Evolutionary conservation across 37 sponge, comb jelly and placozoan genomes (phyloP), one percentile per base, ranked within the genome.

Genomic region (Hexactinellida sp.): DNA sequence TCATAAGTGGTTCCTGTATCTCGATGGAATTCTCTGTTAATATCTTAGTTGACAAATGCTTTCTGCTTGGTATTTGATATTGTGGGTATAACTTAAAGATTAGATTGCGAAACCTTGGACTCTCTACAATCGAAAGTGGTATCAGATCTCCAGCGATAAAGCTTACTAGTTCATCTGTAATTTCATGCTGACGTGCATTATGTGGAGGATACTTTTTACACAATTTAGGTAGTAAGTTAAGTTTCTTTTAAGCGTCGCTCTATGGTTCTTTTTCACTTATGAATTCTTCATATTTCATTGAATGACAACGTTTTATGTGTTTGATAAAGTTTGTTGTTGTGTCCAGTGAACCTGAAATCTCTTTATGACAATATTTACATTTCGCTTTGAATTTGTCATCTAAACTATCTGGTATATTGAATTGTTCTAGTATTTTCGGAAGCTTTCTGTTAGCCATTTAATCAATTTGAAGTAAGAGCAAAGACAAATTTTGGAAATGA

Each of bases 111-210:
- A 85, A 85, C 28, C 54, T 39, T 24, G 16, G n/a, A 54, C 54
- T 85, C 36, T 85, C 85, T 24, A 85, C 85, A 52, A 85, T 38
- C 47, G 85, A 54, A 34, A 85, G 30, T n/a, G 85, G 85, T 34
- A 85, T 85, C 25, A 85, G 54, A 85, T 85, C 85, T 24, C 54
- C 54, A 38, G 54, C 85, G 47, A 85, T 85, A 30, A 54, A 85
- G 35, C 54, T 24, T 47, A 85, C 85, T 7, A 85, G 54, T 54
- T 23, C 85, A 52, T 54, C 35, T 47, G 54, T 85, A 23, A 54
- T 3, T 54, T 21, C 28, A 21, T 24, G 38, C 36, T 85, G 85
- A 39, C 35, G 3, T 32, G 54, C 54, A 85, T 85, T 10, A 32
- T 85, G 38, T 54, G 7, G 3, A 25, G n/a, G 32, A 47, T 47